These are phyloP conservation scores for Stomorhina lunata DNA, from an alignment of 2,888 invertebrate genomes.

Conservation along the genomic window DNA sequence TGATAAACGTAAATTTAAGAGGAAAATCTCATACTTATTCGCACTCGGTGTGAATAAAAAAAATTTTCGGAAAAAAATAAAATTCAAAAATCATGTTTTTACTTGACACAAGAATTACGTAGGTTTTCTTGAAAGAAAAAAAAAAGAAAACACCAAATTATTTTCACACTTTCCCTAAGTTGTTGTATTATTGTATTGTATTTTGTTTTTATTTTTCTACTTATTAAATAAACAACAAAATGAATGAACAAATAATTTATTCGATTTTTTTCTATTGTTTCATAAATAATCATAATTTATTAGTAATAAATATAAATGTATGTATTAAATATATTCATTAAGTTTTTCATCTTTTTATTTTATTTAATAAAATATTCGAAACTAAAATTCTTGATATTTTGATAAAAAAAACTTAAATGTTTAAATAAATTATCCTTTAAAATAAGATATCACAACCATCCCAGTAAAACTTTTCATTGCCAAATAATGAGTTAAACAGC, in stretches of 20 bases:
- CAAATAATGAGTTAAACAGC: too few species aligned
- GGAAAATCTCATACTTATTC: slow-evolving; percentile 16
- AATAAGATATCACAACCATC: too few species aligned
- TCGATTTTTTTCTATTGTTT: not conserved
- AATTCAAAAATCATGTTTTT: not conserved
- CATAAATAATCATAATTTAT: slow-evolving; percentile 10
- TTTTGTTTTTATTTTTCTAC: not conserved
- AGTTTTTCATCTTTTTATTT: not conserved
- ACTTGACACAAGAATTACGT: slow-evolving; percentile 30
- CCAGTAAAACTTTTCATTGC: too few species aligned
- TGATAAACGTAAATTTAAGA: slow-evolving; percentile 8
- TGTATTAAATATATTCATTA: not conserved
- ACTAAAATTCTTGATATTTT: not conserved
- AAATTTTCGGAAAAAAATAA: not conserved
- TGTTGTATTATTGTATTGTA: not conserved
- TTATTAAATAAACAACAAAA: slow-evolving; percentile 8
- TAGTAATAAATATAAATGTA: slow-evolving; percentile 2
- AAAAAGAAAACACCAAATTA: not conserved
- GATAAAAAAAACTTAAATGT: not conserved
- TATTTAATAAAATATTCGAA: not conserved
- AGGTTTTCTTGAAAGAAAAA: too few species aligned
- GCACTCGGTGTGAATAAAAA: not conserved
- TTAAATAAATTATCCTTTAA: too few species aligned
- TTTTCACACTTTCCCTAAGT: slow-evolving; percentile 33
- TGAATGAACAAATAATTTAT: slow-evolving; percentile 2